phyloP scores from a whole-genome alignment of 1,140 invertebrate species.

The Eubasilissa regina region DNA sequence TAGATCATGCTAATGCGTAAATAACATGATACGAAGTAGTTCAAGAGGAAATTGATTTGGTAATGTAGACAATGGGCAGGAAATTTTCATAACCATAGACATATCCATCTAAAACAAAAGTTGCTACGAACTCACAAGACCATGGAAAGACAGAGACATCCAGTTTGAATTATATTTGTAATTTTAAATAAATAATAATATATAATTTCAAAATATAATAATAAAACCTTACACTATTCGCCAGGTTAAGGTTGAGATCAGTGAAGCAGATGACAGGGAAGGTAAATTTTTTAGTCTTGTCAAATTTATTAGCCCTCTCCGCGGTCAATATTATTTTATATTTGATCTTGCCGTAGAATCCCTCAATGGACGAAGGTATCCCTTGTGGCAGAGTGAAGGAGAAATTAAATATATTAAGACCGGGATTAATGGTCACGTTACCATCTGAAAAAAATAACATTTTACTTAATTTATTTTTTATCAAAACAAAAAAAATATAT shows the following conservation, averaged over 20 bases:
- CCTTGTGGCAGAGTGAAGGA: neutral
- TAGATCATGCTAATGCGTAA: too few relatives aligned
- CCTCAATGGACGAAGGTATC: slow-evolving; percentile 17
- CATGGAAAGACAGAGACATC: too few relatives aligned
- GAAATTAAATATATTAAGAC: slow-evolving; percentile 3
- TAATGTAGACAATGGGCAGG: too few relatives aligned
- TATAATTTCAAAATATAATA: neutral
- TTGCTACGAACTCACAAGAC: too few relatives aligned
- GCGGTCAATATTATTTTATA: slow-evolving; percentile 21
- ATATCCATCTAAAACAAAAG: too few relatives aligned
- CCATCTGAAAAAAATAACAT: neutral
- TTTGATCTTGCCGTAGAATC: neutral
- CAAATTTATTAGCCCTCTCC: neutral
- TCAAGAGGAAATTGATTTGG: too few relatives aligned
- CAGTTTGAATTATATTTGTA: too few relatives aligned
- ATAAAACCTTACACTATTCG: neutral
- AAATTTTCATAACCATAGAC: too few relatives aligned
- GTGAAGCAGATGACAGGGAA: neutral
- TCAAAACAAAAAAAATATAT: too few relatives aligned
- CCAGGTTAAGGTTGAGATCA: slow-evolving; percentile 2
- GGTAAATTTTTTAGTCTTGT: neutral
- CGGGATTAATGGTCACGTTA: neutral
- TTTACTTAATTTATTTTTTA: too few relatives aligned
- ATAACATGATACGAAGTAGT: too few relatives aligned
- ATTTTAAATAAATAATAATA: neutral